These are phyloP conservation scores for Thymelicus acteon DNA, from an alignment of 2,888 invertebrate genomes.

Conservation along the genomic window DNA sequence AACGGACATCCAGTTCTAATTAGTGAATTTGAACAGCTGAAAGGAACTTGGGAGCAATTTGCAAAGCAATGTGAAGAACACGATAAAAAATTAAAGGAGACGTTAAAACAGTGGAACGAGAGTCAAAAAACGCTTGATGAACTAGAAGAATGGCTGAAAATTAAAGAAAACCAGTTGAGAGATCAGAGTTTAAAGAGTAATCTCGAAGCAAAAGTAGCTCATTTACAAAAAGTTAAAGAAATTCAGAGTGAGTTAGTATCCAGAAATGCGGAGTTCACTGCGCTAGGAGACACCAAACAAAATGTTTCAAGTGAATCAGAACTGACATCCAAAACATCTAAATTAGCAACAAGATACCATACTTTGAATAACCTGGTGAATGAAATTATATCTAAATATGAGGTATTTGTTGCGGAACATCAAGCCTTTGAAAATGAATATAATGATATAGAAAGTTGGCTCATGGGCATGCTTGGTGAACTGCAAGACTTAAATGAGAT, in stretches of 20 bases:
- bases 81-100: conserved; percentile 89
- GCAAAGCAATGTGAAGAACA: conserved; percentile 88
- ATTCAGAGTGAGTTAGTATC: conserved; percentile 89
- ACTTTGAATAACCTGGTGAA: conserved; percentile 91
- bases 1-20: conserved; percentile 90
- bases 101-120: conserved; percentile 92
- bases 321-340: conserved; percentile 89
- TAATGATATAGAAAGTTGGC: conserved; percentile 89
- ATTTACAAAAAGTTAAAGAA: conserved; percentile 90
- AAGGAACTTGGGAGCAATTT: conserved; percentile 90
- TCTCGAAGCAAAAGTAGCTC: conserved; percentile 91
- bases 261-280: conserved; percentile 88
- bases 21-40: conserved; percentile 90
- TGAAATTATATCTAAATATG: conserved; percentile 93
- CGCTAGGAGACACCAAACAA: conserved; percentile 88
- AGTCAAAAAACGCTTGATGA: conserved; percentile 91
- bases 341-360: conserved; percentile 92
- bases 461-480: conserved; percentile 89
- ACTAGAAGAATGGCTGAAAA: conserved; percentile 93
- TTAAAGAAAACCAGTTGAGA: conserved; percentile 93
- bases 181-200: conserved; percentile 95
- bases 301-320: conserved; percentile 91
- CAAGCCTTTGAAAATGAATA: conserved; percentile 91
- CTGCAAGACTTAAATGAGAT: conserved; percentile 92
- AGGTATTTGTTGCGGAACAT: conserved; percentile 94